phyloP scores from a whole-genome alignment of 2,113 vertebrate species.

The Macquaria ambigua region DNA sequence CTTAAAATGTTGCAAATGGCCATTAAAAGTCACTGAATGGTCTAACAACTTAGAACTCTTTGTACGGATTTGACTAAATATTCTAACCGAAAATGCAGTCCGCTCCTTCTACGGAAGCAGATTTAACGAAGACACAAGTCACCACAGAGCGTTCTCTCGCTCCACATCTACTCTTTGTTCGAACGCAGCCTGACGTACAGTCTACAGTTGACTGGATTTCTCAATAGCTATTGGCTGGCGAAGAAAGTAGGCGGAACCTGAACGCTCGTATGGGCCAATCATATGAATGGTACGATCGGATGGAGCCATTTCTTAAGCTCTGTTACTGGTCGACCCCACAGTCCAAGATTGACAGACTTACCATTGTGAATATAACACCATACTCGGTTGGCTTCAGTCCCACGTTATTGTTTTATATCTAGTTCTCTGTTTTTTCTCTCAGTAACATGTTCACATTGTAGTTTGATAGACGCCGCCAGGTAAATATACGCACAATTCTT shows the following conservation, averaged over 20 bases:
- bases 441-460: constrained; percentile 14
- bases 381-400: neutral
- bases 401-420: neutral
- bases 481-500: constrained; percentile 26
- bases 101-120: no score
- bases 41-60: neutral
- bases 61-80: neutral
- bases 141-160: neutral
- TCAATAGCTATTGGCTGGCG: constrained; percentile 46
- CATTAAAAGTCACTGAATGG: neutral
- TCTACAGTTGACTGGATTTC: neutral
- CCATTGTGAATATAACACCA: neutral
- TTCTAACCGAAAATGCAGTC: neutral
- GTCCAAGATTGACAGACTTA: constrained; percentile 30
- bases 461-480: constrained; percentile 24
- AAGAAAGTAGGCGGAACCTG: constrained; percentile 13
- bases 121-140: neutral
- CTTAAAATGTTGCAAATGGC: neutral
- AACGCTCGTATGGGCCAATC: constrained; percentile 46
- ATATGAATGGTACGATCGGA: constrained; percentile 62
- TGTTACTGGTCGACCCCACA: constrained; percentile 69
- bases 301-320: constrained; percentile 42
- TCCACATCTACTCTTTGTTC: constrained; percentile 42
- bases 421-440: neutral
- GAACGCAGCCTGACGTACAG: neutral